These are phyloP conservation scores for Archips xylosteana DNA, from an alignment of 2,888 invertebrate species.

Conservation along the genomic window DNA sequence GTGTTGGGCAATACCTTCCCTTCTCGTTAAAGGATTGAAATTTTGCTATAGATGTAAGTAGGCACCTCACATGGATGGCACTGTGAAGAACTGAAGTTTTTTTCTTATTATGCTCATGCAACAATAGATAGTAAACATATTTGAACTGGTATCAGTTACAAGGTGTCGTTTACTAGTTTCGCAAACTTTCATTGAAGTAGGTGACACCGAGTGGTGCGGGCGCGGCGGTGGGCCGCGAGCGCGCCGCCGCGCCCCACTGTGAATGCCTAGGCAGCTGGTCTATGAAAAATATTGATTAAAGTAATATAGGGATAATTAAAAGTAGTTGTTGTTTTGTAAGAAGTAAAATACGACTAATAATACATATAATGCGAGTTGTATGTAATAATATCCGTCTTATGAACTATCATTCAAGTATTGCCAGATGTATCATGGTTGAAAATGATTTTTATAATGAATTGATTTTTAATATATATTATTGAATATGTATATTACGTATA, in stretches of 20 bases:
- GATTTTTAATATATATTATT: slow-evolving; percentile 73
- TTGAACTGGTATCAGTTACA: slow-evolving; percentile 65
- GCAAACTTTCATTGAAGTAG: slow-evolving; percentile 55
- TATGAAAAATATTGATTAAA: slow-evolving; percentile 71
- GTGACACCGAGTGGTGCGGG: slow-evolving; percentile 28
- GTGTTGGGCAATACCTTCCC: slow-evolving; percentile 14
- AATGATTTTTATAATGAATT: slow-evolving; percentile 82
- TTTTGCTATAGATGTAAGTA: slow-evolving; percentile 38
- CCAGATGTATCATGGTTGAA: slow-evolving; percentile 78
- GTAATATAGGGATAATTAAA: slow-evolving; percentile 75
- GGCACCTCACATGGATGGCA: slow-evolving; percentile 38
- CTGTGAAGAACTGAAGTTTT: slow-evolving; percentile 51
- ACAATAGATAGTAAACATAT: slow-evolving; percentile 57
- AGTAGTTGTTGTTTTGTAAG: slow-evolving; percentile 85
- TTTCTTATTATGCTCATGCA: slow-evolving; percentile 62
- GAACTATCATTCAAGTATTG: slow-evolving; percentile 72
- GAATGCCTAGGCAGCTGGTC: slow-evolving; percentile 74
- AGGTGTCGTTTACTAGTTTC: slow-evolving; percentile 77
- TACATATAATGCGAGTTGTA: slow-evolving; percentile 81
- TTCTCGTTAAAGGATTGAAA: slow-evolving; percentile 15
- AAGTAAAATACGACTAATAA: slow-evolving; percentile 77
- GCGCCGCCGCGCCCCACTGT: slow-evolving; percentile 24
- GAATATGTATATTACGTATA: slow-evolving; percentile 74
- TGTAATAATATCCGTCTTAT: slow-evolving; percentile 82
- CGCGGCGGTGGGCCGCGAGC: slow-evolving; percentile 47